These are phyloP conservation scores for Martes flavigula DNA, from an alignment of 2,797 vertebrate genomes.

Conservation along the genomic window DNA sequence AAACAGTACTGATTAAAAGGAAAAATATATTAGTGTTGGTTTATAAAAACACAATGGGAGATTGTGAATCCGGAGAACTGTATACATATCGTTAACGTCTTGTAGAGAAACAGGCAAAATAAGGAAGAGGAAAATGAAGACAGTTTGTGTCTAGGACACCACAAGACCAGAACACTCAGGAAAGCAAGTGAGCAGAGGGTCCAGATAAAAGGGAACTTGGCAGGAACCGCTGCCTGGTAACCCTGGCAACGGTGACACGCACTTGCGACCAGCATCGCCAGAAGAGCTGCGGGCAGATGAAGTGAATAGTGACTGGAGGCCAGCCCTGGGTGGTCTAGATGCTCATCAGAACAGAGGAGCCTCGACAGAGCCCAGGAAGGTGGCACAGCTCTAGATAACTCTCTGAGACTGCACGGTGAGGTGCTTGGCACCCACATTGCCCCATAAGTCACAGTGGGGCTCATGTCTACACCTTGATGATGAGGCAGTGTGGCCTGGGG, in stretches of 20 bases:
- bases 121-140: neutral
- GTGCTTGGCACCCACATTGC: neutral
- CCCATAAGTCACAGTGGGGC: neutral
- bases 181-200: neutral
- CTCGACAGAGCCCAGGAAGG: fast-evolving
- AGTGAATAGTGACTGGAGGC: neutral
- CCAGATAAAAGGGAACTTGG: neutral
- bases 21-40: neutral
- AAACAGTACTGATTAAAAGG: neutral
- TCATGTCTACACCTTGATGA: neutral
- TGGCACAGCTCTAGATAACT: neutral
- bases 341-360: neutral
- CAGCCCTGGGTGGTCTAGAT: neutral
- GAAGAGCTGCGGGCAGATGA: neutral
- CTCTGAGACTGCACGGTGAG: neutral
- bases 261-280: neutral
- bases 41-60: neutral
- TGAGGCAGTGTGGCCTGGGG: neutral
- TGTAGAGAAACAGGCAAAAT: neutral
- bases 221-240: neutral
- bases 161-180: neutral
- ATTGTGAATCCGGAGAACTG: neutral
- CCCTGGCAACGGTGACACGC: neutral
- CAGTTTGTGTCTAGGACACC: neutral
- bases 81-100: neutral